These are phyloP conservation scores for Tineola bisselliella DNA, from an alignment of 2,888 invertebrate genomes.

Conservation along the genomic window DNA sequence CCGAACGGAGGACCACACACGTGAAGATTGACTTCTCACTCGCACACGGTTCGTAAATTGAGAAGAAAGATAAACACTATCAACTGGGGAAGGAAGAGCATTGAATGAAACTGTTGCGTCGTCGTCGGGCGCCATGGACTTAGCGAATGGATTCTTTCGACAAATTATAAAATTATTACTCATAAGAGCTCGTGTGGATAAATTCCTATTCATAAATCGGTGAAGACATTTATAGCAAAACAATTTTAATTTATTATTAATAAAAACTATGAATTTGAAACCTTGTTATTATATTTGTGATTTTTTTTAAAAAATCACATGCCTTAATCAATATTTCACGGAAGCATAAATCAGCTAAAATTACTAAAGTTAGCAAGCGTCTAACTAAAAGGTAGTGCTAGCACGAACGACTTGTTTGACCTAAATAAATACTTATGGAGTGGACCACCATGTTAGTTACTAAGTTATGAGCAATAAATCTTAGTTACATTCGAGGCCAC, in stretches of 20 bases:
- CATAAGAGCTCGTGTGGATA: not conserved
- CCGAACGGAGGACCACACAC: constrained; percentile 62
- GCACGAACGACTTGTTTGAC: constrained; percentile 4
- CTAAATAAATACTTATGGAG: constrained; percentile 6
- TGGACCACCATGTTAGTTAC: not conserved
- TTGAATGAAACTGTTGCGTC: constrained; percentile 44
- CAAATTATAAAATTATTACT: not conserved
- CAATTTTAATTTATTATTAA: too few relatives aligned
- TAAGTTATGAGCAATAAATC: constrained; percentile 1
- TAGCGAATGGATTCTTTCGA: not conserved
- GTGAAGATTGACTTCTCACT: constrained; percentile 42
- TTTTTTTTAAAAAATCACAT: too few relatives aligned
- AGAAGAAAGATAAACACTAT: constrained; percentile 46
- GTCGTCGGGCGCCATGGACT: constrained; percentile 29
- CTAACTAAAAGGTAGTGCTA: not conserved
- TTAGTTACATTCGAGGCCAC: constrained; percentile 1
- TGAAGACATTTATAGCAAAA: too few relatives aligned
- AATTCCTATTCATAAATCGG: not conserved
- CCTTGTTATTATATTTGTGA: too few relatives aligned
- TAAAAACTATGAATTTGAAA: too few relatives aligned
- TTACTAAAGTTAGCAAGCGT: not conserved
- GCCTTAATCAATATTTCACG: not conserved
- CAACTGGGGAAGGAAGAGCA: constrained; percentile 24
- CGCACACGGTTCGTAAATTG: constrained; percentile 35
- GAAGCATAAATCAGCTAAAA: not conserved